phyloP scores from a whole-genome alignment of 2,113 vertebrate species.

The Lepidiolamprologus cunningtoni region DNA sequence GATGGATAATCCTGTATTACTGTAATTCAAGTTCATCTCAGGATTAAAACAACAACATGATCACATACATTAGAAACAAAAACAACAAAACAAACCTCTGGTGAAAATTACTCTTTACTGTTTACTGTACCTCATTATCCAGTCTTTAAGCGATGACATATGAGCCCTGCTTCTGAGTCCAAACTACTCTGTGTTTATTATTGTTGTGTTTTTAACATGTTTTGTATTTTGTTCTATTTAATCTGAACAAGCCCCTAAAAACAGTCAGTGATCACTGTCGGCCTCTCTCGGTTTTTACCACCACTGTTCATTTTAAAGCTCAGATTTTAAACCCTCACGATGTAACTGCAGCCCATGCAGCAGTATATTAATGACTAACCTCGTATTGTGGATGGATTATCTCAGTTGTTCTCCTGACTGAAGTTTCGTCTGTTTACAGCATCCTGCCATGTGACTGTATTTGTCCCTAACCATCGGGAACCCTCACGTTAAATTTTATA shows the following conservation, averaged over 20 bases:
- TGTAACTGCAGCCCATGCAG: fast-evolving
- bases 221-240: background rate
- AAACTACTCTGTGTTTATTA: background rate
- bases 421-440: fast-evolving
- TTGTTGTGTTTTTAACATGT: background rate
- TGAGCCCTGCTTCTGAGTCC: background rate
- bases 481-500: no score
- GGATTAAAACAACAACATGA: background rate
- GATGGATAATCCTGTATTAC: background rate
- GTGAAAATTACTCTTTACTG: background rate
- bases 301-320: background rate
- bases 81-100: background rate
- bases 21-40: background rate
- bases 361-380: background rate
- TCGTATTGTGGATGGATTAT: background rate
- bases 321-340: fast-evolving
- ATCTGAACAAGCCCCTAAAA: background rate
- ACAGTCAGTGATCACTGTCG: fast-evolving
- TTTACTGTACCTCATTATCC: background rate
- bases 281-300: fast-evolving
- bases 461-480: fast-evolving
- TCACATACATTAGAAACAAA: background rate
- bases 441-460: fast-evolving
- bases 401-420: background rate
- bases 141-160: background rate